These are phyloP conservation scores for Pteropus alecto DNA, from an alignment of 2,113 vertebrate species.

Conservation along the genomic window DNA sequence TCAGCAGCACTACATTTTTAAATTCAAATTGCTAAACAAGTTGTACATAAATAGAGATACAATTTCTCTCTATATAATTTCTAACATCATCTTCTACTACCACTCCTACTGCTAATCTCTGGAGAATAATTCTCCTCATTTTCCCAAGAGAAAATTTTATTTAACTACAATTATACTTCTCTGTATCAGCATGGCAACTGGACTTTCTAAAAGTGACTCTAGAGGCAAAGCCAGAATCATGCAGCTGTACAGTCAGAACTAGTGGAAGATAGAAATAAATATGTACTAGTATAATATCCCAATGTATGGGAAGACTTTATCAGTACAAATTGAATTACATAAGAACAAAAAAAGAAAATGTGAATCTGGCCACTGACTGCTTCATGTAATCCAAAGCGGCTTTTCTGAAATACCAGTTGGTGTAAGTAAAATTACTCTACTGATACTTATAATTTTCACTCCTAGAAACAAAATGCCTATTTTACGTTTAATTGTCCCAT, in stretches of 20 bases:
- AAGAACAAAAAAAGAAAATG: neutral
- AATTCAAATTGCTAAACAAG: neutral
- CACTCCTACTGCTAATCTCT: neutral
- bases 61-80: neutral
- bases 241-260: neutral
- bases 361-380: neutral
- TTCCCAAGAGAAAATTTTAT: neutral
- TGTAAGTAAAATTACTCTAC: neutral
- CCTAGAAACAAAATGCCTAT: neutral
- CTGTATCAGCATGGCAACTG: neutral
- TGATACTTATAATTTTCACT: neutral
- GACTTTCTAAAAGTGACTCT: neutral
- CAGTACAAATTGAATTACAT: neutral
- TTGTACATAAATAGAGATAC: neutral
- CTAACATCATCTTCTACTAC: neutral
- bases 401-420: conserved; percentile 15
- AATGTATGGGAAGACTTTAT: neutral
- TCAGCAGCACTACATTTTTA: neutral
- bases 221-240: neutral
- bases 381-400: neutral
- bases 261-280: neutral
- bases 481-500: neutral
- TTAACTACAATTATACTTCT: conserved; percentile 9
- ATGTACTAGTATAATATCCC: neutral
- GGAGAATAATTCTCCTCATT: neutral